Evolutionary conservation across 1,140 invertebrate species (phyloP).

Genomic region (Drosophila grimshawi): DNA sequence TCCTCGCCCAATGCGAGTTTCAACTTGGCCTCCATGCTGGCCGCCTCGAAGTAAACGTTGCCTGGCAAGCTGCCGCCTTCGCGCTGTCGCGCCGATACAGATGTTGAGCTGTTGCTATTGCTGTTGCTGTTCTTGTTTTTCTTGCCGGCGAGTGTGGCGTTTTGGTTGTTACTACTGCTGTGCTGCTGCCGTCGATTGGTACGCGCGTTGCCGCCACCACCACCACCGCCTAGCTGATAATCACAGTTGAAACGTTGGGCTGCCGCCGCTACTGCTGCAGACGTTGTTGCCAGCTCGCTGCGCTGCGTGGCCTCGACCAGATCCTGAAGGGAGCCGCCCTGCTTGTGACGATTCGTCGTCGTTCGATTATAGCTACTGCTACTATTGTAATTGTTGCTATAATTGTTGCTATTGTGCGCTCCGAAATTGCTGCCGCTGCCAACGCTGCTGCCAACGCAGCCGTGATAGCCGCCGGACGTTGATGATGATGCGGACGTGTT

Average conservation of each 20-base stretch:
- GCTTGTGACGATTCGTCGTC: slow-evolving; percentile 70
- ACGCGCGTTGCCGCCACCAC: slow-evolving; percentile 27
- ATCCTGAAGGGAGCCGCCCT: slow-evolving; percentile 83
- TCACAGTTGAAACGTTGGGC: slow-evolving; percentile 75
- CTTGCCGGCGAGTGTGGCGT: slow-evolving; percentile 29
- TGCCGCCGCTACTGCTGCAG: slow-evolving; percentile 53
- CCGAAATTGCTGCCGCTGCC: slow-evolving; percentile 35
- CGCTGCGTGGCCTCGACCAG: slow-evolving; percentile 71
- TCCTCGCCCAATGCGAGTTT: slow-evolving; percentile 43
- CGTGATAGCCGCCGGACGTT: slow-evolving; percentile 51
- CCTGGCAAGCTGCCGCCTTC: slow-evolving; percentile 88
- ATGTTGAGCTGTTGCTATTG: slow-evolving; percentile 52
- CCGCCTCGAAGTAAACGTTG: slow-evolving; percentile 86
- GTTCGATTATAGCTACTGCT: slow-evolving; percentile 49
- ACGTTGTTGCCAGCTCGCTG: slow-evolving; percentile 68
- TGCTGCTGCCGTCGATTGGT: slow-evolving; percentile 69
- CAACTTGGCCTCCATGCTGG: slow-evolving; percentile 59
- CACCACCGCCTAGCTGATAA: slow-evolving; percentile 66
- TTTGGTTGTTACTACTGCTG: slow-evolving; percentile 58
- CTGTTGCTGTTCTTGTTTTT: slow-evolving; percentile 52
- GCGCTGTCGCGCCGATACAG: slow-evolving; percentile 87
- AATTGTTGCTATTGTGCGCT: slow-evolving; percentile 32
- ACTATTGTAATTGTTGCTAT: slow-evolving; percentile 26
- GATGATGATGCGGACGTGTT: slow-evolving; percentile 57
- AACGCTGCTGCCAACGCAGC: slow-evolving; percentile 24